Evolutionary conservation across 2,797 vertebrate species (phyloP).

Genomic region (Chanos chanos): DNA sequence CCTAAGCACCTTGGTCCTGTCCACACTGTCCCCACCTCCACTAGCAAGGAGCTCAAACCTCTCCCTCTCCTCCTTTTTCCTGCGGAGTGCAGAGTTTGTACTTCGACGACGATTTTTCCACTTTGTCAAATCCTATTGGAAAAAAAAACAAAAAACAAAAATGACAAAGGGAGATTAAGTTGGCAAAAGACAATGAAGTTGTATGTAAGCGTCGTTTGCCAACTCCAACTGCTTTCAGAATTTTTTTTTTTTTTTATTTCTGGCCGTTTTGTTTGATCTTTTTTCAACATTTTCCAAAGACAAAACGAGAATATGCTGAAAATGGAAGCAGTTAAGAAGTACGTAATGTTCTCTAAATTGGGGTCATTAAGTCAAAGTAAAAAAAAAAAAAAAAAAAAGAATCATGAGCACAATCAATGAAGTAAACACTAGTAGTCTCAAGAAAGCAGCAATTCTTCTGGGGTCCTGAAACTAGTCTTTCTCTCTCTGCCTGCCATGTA

Average conservation of each 20-base stretch:
- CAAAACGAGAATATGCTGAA: background rate
- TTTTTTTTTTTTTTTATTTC: too few species aligned
- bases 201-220: too few species aligned
- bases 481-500: too few species aligned
- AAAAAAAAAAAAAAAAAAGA: background rate
- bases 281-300: too few species aligned
- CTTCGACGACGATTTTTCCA: constrained; percentile 92
- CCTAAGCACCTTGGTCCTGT: constrained; percentile 59
- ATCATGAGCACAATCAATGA: background rate
- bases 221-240: too few species aligned
- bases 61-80: constrained; percentile 83
- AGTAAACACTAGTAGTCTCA: too few species aligned
- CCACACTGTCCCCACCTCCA: constrained; percentile 52
- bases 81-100: constrained; percentile 79
- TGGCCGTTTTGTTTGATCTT: too few species aligned
- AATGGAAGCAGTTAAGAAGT: too few species aligned
- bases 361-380: too few species aligned
- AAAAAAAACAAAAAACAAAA: background rate
- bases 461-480: too few species aligned
- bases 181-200: background rate
- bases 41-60: constrained; percentile 70
- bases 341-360: too few species aligned
- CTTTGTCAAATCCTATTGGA: constrained; percentile 83
- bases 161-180: background rate
- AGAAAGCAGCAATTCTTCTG: too few species aligned